Conservation (phyloP, 2,888 invertebrate species). For the Caenorhabditis auriculariae region DNA sequence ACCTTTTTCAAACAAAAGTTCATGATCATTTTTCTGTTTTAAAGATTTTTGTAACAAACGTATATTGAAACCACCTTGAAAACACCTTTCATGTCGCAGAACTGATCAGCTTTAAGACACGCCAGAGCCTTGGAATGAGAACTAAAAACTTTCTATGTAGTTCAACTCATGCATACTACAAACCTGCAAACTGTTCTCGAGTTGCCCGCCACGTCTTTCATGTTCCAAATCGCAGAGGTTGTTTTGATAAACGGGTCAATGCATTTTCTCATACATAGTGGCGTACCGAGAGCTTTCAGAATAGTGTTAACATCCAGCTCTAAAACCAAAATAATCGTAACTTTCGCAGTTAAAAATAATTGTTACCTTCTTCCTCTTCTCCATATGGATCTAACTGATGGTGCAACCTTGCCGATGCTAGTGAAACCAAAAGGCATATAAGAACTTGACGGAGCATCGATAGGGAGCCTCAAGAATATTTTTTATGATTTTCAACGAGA, state of each 20-base stretch:
- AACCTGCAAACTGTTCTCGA: constrained; percentile 24
- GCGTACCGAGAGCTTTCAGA: constrained; percentile 35
- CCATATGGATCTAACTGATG: too few species aligned
- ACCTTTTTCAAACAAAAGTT: constrained; percentile 23
- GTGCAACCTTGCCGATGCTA: too few species aligned
- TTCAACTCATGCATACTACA: not conserved
- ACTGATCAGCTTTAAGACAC: constrained; percentile 23
- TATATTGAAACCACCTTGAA: constrained; percentile 12
- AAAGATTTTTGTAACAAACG: constrained; percentile 8
- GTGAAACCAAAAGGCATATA: too few species aligned
- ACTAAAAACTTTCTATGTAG: not conserved
- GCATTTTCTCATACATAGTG: constrained; percentile 34
- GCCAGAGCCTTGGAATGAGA: constrained; percentile 23
- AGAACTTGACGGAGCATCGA: too few species aligned
- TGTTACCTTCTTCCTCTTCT: too few species aligned
- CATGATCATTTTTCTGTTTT: too few species aligned
- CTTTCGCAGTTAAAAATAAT: too few species aligned
- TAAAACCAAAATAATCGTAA: too few species aligned
- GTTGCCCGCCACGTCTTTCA: constrained; percentile 24
- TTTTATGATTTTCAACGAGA: too few species aligned
- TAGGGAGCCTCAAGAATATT: too few species aligned
- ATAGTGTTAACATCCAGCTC: constrained; percentile 34
- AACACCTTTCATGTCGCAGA: constrained; percentile 26
- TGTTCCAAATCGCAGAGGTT: constrained; percentile 30
- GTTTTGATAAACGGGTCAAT: constrained; percentile 36